Evolutionary conservation across 2,888 invertebrate genomes (phyloP).

Genomic region (Deilephila elpenor): DNA sequence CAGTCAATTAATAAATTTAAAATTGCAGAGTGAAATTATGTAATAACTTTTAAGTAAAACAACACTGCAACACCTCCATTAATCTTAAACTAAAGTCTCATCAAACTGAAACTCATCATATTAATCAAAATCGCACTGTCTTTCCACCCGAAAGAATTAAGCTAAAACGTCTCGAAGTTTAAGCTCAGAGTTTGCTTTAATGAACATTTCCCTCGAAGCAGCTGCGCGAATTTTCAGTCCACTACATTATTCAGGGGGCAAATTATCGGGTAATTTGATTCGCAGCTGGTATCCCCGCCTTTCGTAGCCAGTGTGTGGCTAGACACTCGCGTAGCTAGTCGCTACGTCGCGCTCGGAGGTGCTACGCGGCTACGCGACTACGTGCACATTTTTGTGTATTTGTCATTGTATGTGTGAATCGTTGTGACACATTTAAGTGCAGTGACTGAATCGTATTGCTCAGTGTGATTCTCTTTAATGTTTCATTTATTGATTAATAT

Average conservation of each 20-base stretch:
- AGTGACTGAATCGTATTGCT: slow-evolving; percentile 12
- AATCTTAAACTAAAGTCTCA: background rate
- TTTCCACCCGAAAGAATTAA: slow-evolving; percentile 13
- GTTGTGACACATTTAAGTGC: slow-evolving; percentile 2
- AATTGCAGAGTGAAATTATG: too few species aligned
- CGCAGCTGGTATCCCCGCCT: slow-evolving; percentile 58
- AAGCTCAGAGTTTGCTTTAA: slow-evolving; percentile 20
- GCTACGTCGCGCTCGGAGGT: slow-evolving; percentile 59
- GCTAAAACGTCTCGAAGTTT: slow-evolving; percentile 24
- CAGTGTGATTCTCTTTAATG: background rate
- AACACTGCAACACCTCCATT: background rate
- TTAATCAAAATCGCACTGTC: slow-evolving; percentile 1
- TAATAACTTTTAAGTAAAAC: background rate
- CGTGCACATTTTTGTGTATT: slow-evolving; percentile 35
- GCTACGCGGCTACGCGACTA: slow-evolving; percentile 52
- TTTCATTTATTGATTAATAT: background rate
- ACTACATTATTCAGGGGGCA: slow-evolving; percentile 52
- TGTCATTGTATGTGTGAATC: background rate
- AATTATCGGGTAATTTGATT: slow-evolving; percentile 58
- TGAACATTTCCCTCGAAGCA: slow-evolving; percentile 37
- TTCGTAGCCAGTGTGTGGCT: slow-evolving; percentile 56
- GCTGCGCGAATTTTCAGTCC: slow-evolving; percentile 47
- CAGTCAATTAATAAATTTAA: too few species aligned
- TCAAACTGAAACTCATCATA: background rate
- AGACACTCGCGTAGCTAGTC: slow-evolving; percentile 54